Conservation (phyloP, 2,113 vertebrate species). For the Neoarius graeffei region DNA sequence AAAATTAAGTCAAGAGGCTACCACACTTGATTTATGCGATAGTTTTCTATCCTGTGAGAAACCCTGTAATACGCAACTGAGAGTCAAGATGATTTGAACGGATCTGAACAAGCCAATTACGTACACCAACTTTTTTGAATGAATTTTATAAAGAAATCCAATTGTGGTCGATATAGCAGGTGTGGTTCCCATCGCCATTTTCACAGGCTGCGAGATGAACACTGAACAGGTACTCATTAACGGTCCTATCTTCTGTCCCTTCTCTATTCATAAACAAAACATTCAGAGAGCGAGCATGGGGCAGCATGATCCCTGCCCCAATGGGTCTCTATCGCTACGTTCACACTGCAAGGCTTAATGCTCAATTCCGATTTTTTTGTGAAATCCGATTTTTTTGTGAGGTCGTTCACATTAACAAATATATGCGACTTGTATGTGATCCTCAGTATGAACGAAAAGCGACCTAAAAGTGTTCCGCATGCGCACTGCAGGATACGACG, state of each 20-base stretch:
- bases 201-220: not conserved
- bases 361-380: too few species aligned
- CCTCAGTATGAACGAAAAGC: too few species aligned
- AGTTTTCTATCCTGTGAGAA: not conserved
- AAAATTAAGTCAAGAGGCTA: not conserved
- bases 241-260: not conserved
- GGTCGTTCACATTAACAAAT: too few species aligned
- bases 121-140: not conserved
- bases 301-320: not conserved
- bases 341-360: too few species aligned
- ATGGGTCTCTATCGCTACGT: not conserved
- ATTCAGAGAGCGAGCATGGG: not conserved
- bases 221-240: not conserved
- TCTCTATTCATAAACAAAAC: not conserved
- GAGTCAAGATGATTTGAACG: not conserved
- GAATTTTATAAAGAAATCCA: not conserved
- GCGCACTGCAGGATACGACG: too few species aligned
- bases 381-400: too few species aligned
- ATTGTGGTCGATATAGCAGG: not conserved
- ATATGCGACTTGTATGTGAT: too few species aligned
- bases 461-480: too few species aligned
- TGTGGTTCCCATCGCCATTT: not conserved
- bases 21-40: not conserved
- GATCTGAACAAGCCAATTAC: not conserved
- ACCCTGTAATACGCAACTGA: not conserved